phyloP scores from a whole-genome alignment of 1,140 invertebrate species.

The Trypoxylus dichotomus region DNA sequence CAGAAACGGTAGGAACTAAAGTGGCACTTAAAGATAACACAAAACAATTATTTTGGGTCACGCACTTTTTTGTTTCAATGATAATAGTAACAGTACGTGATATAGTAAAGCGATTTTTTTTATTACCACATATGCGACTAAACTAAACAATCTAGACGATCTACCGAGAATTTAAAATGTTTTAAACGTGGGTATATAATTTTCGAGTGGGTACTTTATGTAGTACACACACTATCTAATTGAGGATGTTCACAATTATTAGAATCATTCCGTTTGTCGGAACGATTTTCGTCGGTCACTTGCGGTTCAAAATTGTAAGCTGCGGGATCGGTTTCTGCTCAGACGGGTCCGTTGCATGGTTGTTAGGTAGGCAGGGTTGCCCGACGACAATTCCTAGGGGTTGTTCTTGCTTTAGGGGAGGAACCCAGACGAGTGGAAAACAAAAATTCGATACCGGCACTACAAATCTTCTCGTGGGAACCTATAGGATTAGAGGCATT shows the following conservation, averaged over 20 bases:
- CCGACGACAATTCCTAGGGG: conserved; percentile 7
- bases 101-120: neutral
- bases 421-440: conserved; percentile 34
- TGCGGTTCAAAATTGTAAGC: neutral
- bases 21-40: neutral
- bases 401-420: conserved; percentile 16
- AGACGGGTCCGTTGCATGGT: neutral
- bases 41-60: neutral
- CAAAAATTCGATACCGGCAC: conserved; percentile 34
- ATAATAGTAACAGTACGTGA: neutral
- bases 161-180: neutral
- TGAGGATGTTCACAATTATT: neutral
- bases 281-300: neutral
- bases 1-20: neutral
- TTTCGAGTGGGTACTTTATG: neutral
- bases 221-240: neutral
- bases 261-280: neutral
- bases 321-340: neutral
- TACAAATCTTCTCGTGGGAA: conserved; percentile 25
- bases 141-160: neutral
- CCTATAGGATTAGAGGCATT: conserved; percentile 32
- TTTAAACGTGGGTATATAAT: neutral
- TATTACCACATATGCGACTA: neutral
- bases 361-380: neutral
- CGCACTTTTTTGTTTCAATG: neutral